Conservation (phyloP, 92 coral and sea anemone species). For the Pocillopora grandis region DNA sequence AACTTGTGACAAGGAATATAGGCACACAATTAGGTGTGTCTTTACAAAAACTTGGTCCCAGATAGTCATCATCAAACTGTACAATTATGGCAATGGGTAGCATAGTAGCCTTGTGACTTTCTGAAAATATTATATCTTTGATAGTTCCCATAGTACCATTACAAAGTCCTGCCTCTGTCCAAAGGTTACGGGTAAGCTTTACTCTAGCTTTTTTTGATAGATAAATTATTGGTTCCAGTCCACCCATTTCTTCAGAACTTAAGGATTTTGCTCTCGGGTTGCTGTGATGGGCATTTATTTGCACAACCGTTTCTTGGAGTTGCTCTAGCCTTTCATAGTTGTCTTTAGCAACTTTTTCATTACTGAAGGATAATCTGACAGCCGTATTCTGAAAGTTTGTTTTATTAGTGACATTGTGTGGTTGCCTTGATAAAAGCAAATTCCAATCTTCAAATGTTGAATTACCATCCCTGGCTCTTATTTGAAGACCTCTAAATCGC, state of each 20-base stretch:
- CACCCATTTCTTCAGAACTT: constrained; percentile 54
- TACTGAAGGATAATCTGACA: constrained; percentile 40
- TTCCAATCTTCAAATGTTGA: constrained; percentile 64
- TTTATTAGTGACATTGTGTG: constrained; percentile 12
- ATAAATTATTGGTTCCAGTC: constrained; percentile 13
- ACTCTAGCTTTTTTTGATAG: not conserved
- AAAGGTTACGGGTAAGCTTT: not conserved
- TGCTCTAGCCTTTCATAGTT: constrained; percentile 34
- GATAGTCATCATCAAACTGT: not conserved
- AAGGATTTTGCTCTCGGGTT: constrained; percentile 30
- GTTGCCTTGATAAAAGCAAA: constrained; percentile 46
- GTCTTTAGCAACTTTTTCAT: constrained; percentile 52
- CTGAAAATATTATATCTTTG: not conserved
- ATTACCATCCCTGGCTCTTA: constrained; percentile 56
- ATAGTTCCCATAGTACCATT: not conserved
- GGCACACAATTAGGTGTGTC: not conserved
- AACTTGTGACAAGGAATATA: not conserved
- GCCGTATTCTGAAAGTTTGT: constrained; percentile 24
- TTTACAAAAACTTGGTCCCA: not conserved
- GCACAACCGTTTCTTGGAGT: constrained; percentile 9
- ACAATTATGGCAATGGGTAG: constrained; percentile 3
- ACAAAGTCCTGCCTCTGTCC: not conserved
- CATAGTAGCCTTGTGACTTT: not conserved
- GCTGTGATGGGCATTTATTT: constrained; percentile 52
- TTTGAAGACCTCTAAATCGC: constrained; percentile 30